Evolutionary conservation across 2,113 vertebrate genomes (phyloP).

Genomic region (Acrocephalus kingi): DNA sequence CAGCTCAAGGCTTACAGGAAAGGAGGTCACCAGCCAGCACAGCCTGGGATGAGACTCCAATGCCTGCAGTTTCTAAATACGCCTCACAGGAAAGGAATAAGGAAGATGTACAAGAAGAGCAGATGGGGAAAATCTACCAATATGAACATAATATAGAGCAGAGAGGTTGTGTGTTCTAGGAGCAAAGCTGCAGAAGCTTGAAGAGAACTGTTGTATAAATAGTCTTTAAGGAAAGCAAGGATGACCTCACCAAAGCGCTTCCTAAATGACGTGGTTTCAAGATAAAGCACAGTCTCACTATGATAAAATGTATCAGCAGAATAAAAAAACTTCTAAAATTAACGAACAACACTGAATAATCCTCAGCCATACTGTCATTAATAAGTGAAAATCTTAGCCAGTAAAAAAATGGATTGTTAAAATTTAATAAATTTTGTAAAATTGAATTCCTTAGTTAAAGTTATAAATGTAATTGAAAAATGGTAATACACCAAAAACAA

Average conservation of each 20-base stretch:
- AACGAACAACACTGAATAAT: not conserved
- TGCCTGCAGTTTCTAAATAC: not conserved
- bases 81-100: not conserved
- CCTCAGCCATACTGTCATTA: not conserved
- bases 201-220: not conserved
- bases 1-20: not conserved
- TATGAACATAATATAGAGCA: fast-evolving
- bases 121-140: not conserved
- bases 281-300: not conserved
- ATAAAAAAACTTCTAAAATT: not conserved
- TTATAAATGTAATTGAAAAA: not conserved
- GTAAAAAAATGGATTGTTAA: not conserved
- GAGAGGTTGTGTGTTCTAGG: not conserved
- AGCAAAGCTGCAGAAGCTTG: not conserved
- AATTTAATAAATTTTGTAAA: not conserved
- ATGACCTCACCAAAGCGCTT: conserved; percentile 17
- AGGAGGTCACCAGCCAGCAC: not conserved
- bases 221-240: conserved; percentile 25
- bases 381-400: not conserved
- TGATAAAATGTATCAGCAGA: not conserved
- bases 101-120: not conserved
- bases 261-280: not conserved
- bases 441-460: not conserved
- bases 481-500: not conserved
- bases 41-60: not conserved